Percentiles rank a stretch among this genome's conserved stretches.
These are phyloP conservation scores for Philereme transversata DNA, from an alignment of 2,888 invertebrate genomes.

Conservation along the genomic window DNA sequence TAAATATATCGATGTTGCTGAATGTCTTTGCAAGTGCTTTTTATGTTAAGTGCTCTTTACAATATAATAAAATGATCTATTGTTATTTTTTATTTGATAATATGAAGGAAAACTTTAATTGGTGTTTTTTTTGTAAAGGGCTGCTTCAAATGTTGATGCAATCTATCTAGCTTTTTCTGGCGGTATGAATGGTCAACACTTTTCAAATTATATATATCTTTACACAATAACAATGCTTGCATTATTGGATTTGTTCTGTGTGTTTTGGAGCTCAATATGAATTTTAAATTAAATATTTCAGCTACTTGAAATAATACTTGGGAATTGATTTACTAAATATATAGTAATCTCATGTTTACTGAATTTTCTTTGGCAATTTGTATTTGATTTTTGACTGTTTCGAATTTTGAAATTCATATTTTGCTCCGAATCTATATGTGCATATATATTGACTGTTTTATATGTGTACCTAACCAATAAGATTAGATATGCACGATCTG, in stretches of 20 bases:
- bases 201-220: constrained; percentile 55
- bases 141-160: constrained; percentile 58
- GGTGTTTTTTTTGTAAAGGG: constrained; percentile 53
- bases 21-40: constrained; percentile 76
- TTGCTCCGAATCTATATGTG: constrained; percentile 54
- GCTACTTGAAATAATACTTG: too few species aligned
- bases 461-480: constrained; percentile 74
- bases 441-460: constrained; percentile 63
- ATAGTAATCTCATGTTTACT: too few species aligned
- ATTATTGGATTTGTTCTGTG: constrained; percentile 60
- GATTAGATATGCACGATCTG: constrained; percentile 72
- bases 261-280: constrained; percentile 56
- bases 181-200: constrained; percentile 56
- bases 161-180: constrained; percentile 70
- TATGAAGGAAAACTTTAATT: background rate
- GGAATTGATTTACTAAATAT: too few species aligned
- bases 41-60: constrained; percentile 72
- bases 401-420: constrained; percentile 39
- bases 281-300: background rate
- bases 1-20: constrained; percentile 68
- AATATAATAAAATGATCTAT: constrained; percentile 26
- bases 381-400: background rate
- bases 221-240: constrained; percentile 68
- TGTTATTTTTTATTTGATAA: background rate
- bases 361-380: background rate